phyloP scores from a whole-genome alignment of 2,888 invertebrate species.

The Leucania comma region DNA sequence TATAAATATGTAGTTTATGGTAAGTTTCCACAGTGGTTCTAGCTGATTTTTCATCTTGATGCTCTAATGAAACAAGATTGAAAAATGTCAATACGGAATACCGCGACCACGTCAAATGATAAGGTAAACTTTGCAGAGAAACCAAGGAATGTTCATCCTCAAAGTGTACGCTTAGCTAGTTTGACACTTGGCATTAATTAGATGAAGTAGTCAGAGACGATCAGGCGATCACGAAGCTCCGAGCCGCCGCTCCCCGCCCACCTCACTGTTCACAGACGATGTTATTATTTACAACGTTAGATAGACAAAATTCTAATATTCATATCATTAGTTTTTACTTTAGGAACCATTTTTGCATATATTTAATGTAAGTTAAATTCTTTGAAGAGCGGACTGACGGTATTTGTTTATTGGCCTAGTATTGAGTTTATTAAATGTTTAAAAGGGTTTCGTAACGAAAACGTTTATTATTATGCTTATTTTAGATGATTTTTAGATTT shows the following conservation, averaged over 20 bases:
- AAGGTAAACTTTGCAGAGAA: conserved; percentile 78
- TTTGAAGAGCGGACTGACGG: conserved; percentile 78
- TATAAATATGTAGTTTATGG: conserved; percentile 85
- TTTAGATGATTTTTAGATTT: conserved; percentile 75
- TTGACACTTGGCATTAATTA: conserved; percentile 74
- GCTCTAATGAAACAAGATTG: conserved; percentile 74
- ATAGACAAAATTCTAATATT: conserved; percentile 89
- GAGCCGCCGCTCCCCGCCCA: conserved; percentile 72
- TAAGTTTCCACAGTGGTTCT: conserved; percentile 84
- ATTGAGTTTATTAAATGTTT: conserved; percentile 80
- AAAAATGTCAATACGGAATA: conserved; percentile 68
- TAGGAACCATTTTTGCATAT: conserved; percentile 84
- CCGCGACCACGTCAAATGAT: conserved; percentile 72
- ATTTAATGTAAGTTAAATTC: conserved; percentile 80
- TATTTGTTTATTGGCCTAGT: conserved; percentile 82
- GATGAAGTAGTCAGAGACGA: conserved; percentile 70
- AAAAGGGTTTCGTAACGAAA: conserved; percentile 66
- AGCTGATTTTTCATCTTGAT: conserved; percentile 83
- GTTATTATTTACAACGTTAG: conserved; percentile 84
- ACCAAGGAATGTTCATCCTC: conserved; percentile 73
- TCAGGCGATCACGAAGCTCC: conserved; percentile 39
- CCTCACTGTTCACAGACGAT: conserved; percentile 70
- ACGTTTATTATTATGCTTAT: conserved; percentile 68
- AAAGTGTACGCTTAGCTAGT: conserved; percentile 78
- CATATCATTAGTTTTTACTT: conserved; percentile 91